These are phyloP conservation scores for Pristionchus entomophagus DNA, from an alignment of 2,888 invertebrate species.

Conservation along the genomic window DNA sequence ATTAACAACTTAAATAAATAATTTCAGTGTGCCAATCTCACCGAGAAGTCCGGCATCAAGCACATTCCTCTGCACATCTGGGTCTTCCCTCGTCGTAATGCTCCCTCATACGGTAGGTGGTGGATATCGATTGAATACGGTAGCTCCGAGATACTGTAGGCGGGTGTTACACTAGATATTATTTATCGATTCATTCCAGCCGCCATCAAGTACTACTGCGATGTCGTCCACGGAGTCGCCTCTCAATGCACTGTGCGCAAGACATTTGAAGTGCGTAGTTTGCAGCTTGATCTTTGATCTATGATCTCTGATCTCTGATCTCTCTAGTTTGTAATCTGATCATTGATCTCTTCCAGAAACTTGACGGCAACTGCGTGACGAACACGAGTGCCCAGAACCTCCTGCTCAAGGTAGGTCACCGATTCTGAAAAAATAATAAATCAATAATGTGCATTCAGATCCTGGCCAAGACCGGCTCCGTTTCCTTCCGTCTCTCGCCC, in stretches of 20 bases:
- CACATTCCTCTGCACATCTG: neutral
- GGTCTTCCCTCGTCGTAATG: constrained; percentile 20
- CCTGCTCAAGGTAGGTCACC: too few species aligned
- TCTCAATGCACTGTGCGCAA: constrained; percentile 74
- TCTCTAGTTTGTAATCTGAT: neutral
- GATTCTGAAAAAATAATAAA: too few species aligned
- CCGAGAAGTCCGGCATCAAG: neutral
- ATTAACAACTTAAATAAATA: too few species aligned
- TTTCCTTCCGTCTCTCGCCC: neutral
- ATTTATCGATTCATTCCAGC: neutral
- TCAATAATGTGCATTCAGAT: too few species aligned
- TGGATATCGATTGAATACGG: neutral
- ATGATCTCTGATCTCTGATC: neutral
- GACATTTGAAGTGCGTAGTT: neutral
- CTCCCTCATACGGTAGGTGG: neutral
- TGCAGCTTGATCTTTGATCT: neutral
- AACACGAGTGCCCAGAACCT: constrained; percentile 1
- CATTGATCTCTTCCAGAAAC: neutral
- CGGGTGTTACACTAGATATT: neutral
- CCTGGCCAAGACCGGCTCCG: neutral
- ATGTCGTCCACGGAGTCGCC: constrained; percentile 69
- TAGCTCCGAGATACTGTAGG: too few species aligned
- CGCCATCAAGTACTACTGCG: constrained; percentile 78
- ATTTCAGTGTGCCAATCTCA: neutral
- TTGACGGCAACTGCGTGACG: neutral